Base-by-base conservation (phyloP, 2,113 vertebrate genomes). In the Hiodon tergisus region DNA sequence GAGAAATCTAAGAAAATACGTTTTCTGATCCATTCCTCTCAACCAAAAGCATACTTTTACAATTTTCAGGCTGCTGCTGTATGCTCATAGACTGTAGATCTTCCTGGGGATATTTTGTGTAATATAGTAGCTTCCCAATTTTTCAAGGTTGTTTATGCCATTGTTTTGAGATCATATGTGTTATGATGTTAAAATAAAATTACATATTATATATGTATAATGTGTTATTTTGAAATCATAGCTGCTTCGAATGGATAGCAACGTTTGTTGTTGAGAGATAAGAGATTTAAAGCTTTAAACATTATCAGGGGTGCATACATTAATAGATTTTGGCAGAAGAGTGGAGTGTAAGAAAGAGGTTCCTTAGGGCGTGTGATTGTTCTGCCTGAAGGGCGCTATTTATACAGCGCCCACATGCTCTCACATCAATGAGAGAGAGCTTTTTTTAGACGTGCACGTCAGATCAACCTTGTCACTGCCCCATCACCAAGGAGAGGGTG, bases 361-460 rank as follows among this genome's bases (percentile, higher is more conserved):
- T 79, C 75, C 7, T 2, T 52, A 55, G 61, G 9, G 4, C 73
- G 69, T 79, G 83, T 75, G 31, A 80, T 83, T 79, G 81, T 75
- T 75, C 77, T 82, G 87, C 83, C 86, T 88, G 83, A 74, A 10
- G 67, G 4, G 65, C 2, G 60, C 79, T 89, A 85, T 88, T 86
- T 88, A 83, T 86, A 88, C 81, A 77, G 50, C 75, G 1, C 71
- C 81, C 83, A 76, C 79, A 75, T 78, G 82, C 81, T 82, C 79
- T 73, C 52, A 68, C 79, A 75, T 88, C 84, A 83, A 57, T 81
- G 81, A 71, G 55, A 73, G 69, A 68, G 72, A 81, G 66, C 80
- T 83, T 81, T 81, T 83, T 85, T 82, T 81, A 79, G 10, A 77
- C 66, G 9, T 0, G 14, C 16, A 63, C 75, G 75, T 69, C 72